These are phyloP conservation scores for Sylvietta virens DNA, from an alignment of 2,113 vertebrate species.

Conservation along the genomic window DNA sequence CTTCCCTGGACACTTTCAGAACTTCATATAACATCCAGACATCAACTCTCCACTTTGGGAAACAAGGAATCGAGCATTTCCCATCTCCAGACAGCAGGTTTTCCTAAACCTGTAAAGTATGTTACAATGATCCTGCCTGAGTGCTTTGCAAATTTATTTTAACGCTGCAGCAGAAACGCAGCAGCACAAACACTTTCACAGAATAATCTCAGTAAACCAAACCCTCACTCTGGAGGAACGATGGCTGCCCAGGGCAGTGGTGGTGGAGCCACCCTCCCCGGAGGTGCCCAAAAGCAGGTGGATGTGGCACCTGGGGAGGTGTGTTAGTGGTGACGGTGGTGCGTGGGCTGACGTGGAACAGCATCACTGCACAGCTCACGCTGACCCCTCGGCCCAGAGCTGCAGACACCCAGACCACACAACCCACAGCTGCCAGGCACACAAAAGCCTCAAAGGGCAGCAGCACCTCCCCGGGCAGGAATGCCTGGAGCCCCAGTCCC, in stretches of 20 bases:
- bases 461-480: neutral
- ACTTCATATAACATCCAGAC: neutral
- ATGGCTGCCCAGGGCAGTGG: neutral
- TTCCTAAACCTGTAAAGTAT: neutral
- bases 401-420: fast-evolving
- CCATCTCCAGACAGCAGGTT: neutral
- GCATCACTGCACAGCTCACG: fast-evolving
- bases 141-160: neutral
- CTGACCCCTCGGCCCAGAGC: fast-evolving
- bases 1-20: constrained; percentile 27
- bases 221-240: neutral
- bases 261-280: no score
- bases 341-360: neutral
- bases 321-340: fast-evolving
- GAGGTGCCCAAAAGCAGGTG: fast-evolving
- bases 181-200: neutral
- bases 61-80: constrained; percentile 32
- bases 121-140: neutral
- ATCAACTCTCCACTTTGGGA: constrained; percentile 25
- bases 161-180: neutral
- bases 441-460: fast-evolving
- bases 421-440: fast-evolving
- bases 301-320: fast-evolving
- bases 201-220: neutral
- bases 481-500: fast-evolving